Evolutionary conservation across 1,140 invertebrate species (phyloP), one percentile per base, ranked within the genome.

Genomic region (Meteorus sp.): DNA sequence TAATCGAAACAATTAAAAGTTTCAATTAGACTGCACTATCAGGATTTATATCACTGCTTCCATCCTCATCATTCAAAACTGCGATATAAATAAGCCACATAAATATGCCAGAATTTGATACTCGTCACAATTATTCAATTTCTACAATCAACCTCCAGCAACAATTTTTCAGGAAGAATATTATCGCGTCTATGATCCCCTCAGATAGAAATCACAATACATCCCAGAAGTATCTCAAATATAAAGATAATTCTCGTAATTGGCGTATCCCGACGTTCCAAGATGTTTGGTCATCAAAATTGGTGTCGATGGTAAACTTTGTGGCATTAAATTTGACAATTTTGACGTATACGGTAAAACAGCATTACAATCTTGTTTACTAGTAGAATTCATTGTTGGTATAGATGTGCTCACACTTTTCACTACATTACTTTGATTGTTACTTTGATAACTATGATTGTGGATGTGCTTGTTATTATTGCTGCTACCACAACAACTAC

Each of bases 181-280:
- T n/a, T n/a, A n/a, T 47, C 47, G 8, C n/a, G 23, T 33, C 35
- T 4, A 33, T n/a, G 39, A 39, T 22, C 15, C n/a, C 20, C 33
- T 37, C 17, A 48, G 11, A 27, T 22, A 20, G 15, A 3, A 31
- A 51, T 20, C 15, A 17, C 19, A 20, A 37, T 19, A 20, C 7
- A 56, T n/a, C 11, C 39, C 33, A 27, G 17, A 11, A 50, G 47
- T 11, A 9, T 47, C 19, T 76, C 71, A 85, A 67, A 85, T 85
- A 63, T 84, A 85, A 59, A 85, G 79, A 69, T 85, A 85, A 72
- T 85, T 85, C 67, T 85, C 84, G 65, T 85, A 85, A 59, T 85
- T 81, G 17, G 81, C 78, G 63, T 84, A 85, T 4, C 77, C 33
- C 35, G 73, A 71, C n/a, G 72, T 67, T 22, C 71, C 66, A 43